Base-by-base conservation (phyloP, 1,140 invertebrate species). In the Caenorhabditis elegans region DNA sequence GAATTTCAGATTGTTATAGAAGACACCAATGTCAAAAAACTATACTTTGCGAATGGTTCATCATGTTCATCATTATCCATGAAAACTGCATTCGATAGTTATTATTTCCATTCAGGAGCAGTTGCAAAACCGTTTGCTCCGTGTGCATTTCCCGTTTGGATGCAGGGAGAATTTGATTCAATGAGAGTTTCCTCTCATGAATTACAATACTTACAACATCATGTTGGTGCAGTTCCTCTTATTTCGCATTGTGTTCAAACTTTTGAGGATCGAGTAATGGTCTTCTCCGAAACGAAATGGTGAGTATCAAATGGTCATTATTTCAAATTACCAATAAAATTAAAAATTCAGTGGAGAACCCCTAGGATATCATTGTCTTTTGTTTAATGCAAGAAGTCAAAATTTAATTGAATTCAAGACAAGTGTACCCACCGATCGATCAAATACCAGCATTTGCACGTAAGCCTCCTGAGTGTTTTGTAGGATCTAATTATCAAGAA, bases 401-500 rank as follows among this genome's bases (percentile, higher is more conserved):
- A 85, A 78, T 28, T 39, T 85, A 2, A 51, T 85, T 39, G 84
- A 85, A 80, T 85, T 82, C 80, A 85, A 85, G 60, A 85, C 84
- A 22, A 85, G 82, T n/a, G 24, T 53, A 13, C 78, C 84, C 6
- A 47, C 85, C 1, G 79, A 84, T n/a, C 22, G 47, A 6, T 53
- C 49, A 13, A 53, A 76, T 43, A 43, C 39, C 1, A 77, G 26
- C n/a, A 78, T 77, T n/a, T 85, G 84, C 82, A 82, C 28, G 76
- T 80, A 47, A 39, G 83, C n/a, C 24, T 76, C 34, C 22, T 39
- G 19, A 34, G 13, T 47, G 31, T 3, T 2, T 31, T 22, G 13
- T 4, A 13, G 13, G n/a, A 76, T 13, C 24, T 17, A 8, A n/a
- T 10, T 78, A 47, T 36, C 5, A 28, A 22, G 19, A 1, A 0